phyloP scores from a whole-genome alignment of 1,140 invertebrate genomes.

The Leptinotarsa defecta region DNA sequence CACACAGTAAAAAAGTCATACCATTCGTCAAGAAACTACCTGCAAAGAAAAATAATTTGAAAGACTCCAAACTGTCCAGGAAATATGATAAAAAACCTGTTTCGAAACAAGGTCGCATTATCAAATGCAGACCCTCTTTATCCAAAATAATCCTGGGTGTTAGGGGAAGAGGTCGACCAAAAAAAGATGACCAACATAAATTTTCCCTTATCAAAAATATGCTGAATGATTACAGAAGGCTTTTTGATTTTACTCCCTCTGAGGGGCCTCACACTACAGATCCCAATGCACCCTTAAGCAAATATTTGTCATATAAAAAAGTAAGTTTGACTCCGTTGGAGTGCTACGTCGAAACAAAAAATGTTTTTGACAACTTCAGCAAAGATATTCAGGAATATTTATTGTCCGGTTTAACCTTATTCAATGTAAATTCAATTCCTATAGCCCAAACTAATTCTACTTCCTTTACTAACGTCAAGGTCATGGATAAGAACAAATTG shows the following conservation, averaged over 20 bases:
- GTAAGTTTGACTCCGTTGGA: conserved; percentile 36
- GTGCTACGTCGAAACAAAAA: conserved; percentile 34
- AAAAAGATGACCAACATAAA: conserved; percentile 17
- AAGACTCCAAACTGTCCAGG: neutral
- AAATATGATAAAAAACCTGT: conserved; percentile 12
- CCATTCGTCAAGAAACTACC: too few species aligned
- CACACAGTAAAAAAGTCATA: too few species aligned
- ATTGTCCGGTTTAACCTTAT: conserved; percentile 36
- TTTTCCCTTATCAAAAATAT: conserved; percentile 20
- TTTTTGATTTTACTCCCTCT: neutral
- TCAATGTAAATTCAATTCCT: conserved; percentile 36
- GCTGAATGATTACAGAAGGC: conserved; percentile 1
- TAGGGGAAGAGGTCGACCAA: conserved; percentile 18
- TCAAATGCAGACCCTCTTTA: neutral
- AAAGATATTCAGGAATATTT: conserved; percentile 34
- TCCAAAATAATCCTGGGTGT: conserved; percentile 24
- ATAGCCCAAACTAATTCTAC: neutral
- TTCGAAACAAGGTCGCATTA: neutral
- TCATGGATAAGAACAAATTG: neutral
- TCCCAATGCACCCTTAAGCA: conserved; percentile 18
- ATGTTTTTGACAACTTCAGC: conserved; percentile 39
- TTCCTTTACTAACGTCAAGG: neutral
- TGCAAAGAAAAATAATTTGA: too few species aligned
- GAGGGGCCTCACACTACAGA: neutral
- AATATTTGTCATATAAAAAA: conserved; percentile 30